These are phyloP conservation scores for Phalacrocorax brasilianus DNA, from an alignment of 2,113 vertebrate genomes.

Conservation along the genomic window DNA sequence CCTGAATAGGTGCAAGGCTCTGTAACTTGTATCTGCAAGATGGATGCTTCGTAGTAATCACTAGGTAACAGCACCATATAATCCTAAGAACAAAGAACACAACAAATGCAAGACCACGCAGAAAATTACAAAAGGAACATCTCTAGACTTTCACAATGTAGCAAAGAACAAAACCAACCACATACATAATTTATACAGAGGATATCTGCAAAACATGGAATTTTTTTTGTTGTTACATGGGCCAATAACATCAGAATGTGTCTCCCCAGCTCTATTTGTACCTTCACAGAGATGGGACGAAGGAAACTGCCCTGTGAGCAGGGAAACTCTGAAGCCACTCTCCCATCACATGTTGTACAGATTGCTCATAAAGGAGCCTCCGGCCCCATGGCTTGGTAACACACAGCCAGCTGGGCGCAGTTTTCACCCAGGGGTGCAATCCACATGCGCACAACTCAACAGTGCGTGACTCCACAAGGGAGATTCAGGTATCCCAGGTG, in stretches of 20 bases:
- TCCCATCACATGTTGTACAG: not conserved
- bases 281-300: not conserved
- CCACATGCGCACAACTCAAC: not conserved
- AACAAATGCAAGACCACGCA: not conserved
- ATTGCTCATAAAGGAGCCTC: not conserved
- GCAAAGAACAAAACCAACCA: not conserved
- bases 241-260: not conserved
- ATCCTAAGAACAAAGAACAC: constrained; percentile 76
- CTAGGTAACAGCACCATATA: constrained; percentile 90
- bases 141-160: not conserved
- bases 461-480: not conserved
- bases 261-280: not conserved
- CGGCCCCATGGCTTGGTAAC: too few species aligned
- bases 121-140: not conserved
- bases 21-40: constrained; percentile 82
- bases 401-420: not conserved
- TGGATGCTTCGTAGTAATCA: constrained; percentile 87
- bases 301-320: not conserved
- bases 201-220: not conserved
- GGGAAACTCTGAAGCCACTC: not conserved
- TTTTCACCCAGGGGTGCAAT: not conserved
- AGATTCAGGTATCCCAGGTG: fast-evolving
- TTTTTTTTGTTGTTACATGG: not conserved
- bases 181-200: not conserved
- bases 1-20: constrained; percentile 79